Evolutionary conservation across 2,113 vertebrate species (phyloP).

Genomic region (Microcebus murinus): DNA sequence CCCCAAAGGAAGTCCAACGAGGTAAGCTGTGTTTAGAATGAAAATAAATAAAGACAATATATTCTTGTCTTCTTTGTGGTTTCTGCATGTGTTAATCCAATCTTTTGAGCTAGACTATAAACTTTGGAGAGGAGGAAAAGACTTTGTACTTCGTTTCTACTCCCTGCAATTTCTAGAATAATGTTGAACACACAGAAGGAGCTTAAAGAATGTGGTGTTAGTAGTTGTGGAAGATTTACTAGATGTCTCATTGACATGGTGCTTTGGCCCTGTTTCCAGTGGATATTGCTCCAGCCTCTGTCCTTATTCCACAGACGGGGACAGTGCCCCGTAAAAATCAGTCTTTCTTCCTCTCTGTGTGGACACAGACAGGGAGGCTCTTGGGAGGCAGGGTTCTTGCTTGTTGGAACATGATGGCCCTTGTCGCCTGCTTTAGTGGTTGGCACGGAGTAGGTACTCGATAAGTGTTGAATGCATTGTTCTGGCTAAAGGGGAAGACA

Average conservation of each 20-base stretch:
- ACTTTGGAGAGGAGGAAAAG: not conserved
- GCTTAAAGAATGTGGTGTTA: no score
- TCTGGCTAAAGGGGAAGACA: not conserved
- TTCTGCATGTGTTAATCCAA: not conserved
- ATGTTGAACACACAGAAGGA: not conserved
- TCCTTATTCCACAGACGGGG: not conserved
- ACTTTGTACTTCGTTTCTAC: not conserved
- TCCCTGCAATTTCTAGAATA: not conserved
- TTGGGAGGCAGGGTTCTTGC: no score
- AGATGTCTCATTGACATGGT: rapidly evolving
- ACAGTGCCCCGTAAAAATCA: rapidly evolving
- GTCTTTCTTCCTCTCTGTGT: not conserved
- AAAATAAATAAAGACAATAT: not conserved
- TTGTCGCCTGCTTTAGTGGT: not conserved
- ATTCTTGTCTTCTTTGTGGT: not conserved
- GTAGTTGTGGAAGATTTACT: not conserved
- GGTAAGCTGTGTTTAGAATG: not conserved
- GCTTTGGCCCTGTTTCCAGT: rapidly evolving
- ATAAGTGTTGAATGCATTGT: not conserved
- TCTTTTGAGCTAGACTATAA: not conserved
- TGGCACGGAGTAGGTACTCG: no score
- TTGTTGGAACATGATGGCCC: not conserved
- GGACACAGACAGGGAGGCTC: not conserved
- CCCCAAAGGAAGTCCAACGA: not conserved
- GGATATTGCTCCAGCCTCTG: not conserved